Evolutionary conservation across 2,113 vertebrate species (phyloP).

Genomic region (Apteryx mantelli): DNA sequence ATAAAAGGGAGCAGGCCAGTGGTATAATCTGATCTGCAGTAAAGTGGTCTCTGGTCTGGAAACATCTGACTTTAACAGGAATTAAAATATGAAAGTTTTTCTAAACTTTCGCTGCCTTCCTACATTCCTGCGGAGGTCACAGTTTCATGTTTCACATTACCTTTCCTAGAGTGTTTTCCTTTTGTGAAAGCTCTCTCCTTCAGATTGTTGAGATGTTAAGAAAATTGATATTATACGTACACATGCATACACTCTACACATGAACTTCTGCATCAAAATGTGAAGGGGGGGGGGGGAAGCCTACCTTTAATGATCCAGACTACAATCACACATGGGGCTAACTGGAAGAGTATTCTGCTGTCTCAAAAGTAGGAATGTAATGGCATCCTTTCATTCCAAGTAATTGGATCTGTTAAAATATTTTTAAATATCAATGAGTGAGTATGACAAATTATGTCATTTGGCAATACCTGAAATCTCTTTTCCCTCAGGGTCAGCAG

Average conservation of each 20-base stretch:
- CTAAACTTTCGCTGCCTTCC: slow-evolving; percentile 16
- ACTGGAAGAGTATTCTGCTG: background rate
- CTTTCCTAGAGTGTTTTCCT: background rate
- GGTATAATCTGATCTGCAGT: slow-evolving; percentile 36
- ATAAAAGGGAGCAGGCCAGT: slow-evolving; percentile 43
- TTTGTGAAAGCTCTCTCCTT: background rate
- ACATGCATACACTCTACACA: background rate
- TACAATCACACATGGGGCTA: background rate
- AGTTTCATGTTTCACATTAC: background rate
- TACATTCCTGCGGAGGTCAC: background rate
- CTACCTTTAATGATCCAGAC: background rate
- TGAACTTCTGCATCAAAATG: background rate
- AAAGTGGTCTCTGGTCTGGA: slow-evolving; percentile 24
- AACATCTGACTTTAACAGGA: slow-evolving; percentile 23
- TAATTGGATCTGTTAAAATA: slow-evolving; percentile 36
- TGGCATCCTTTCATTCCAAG: background rate
- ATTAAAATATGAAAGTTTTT: slow-evolving; percentile 49
- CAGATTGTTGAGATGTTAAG: background rate
- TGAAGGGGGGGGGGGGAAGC: background rate
- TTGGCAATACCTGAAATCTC: background rate
- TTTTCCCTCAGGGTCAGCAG: slow-evolving; percentile 5
- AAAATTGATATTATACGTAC: background rate
- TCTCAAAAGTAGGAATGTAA: background rate
- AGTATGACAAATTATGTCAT: background rate
- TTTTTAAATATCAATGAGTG: background rate